Conservation (phyloP, 2,113 vertebrate species). For the Pollachius pollachius region DNA sequence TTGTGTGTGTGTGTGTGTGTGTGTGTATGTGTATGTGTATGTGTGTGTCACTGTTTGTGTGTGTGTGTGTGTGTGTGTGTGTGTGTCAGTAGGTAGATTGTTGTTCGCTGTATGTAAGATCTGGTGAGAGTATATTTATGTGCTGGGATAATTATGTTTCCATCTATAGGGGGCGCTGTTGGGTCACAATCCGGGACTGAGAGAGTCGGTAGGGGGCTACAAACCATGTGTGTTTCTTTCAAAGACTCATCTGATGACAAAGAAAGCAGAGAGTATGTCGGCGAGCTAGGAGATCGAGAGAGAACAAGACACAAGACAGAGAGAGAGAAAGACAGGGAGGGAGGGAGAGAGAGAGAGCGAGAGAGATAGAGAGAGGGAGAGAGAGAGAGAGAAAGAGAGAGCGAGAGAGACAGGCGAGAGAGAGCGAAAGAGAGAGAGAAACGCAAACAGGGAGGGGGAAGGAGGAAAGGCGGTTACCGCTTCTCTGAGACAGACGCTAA, state of each 20-base stretch:
- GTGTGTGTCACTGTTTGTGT: constrained; percentile 1
- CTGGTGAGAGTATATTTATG: background rate
- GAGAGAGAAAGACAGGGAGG: background rate
- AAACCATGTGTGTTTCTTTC: background rate
- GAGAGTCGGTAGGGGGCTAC: background rate
- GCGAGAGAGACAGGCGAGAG: background rate
- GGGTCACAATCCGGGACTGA: constrained; percentile 42
- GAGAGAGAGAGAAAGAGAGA: background rate
- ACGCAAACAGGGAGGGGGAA: constrained; percentile 12
- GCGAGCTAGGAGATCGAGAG: background rate
- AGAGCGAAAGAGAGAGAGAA: background rate
- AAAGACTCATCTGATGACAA: constrained; percentile 3
- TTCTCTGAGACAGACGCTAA: background rate
- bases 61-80: background rate
- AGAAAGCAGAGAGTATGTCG: background rate
- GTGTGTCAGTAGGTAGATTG: constrained; percentile 7
- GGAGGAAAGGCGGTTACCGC: constrained; percentile 18
- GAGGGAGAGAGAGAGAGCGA: background rate
- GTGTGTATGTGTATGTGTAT: background rate
- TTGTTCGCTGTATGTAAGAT: background rate
- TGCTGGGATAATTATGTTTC: constrained; percentile 25
- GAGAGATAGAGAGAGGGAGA: background rate
- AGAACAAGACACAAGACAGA: constrained; percentile 2
- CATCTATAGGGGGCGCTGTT: constrained; percentile 70
- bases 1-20: constrained; percentile 4